Percentiles rank a stretch among this genome's conserved stretches.
Evolutionary conservation across 2,888 invertebrate genomes (phyloP).

Genomic region (Watsonalla binaria): DNA sequence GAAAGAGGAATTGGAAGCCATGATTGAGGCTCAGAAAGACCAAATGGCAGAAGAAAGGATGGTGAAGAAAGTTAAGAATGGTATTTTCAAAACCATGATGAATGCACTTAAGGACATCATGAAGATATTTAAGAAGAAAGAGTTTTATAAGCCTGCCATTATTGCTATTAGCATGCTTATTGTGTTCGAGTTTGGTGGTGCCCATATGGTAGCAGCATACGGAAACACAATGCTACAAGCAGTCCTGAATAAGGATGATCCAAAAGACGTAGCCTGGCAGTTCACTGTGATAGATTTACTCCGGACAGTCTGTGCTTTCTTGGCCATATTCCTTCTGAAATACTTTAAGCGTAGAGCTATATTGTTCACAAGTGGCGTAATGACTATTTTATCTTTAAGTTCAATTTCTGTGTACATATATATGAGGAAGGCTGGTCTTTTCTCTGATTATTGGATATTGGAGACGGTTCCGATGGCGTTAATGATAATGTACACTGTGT

Average conservation of each 20-base stretch:
- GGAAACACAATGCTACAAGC: conserved; percentile 65
- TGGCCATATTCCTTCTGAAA: conserved; percentile 71
- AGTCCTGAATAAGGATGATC: conserved; percentile 51
- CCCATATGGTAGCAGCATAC: conserved; percentile 69
- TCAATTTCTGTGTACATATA: conserved; percentile 62
- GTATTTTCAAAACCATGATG: conserved; percentile 37
- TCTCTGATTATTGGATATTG: conserved; percentile 48
- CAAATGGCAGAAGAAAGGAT: conserved; percentile 41
- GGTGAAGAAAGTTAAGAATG: conserved; percentile 34
- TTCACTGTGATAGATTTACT: conserved; percentile 83
- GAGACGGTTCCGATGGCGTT: conserved; percentile 58
- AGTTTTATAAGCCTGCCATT: conserved; percentile 67
- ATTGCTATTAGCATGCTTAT: conserved; percentile 69
- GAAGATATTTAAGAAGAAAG: conserved; percentile 67
- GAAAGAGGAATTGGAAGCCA: conserved; percentile 59
- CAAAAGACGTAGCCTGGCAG: conserved; percentile 69
- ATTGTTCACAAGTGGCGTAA: conserved; percentile 58
- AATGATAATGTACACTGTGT: conserved; percentile 62
- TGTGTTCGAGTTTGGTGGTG: conserved; percentile 71
- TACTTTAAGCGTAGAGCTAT: conserved; percentile 60
- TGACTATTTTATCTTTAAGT: conserved; percentile 58
- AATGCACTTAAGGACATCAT: conserved; percentile 47
- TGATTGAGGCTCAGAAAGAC: conserved; percentile 60
- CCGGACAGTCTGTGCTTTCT: conserved; percentile 79
- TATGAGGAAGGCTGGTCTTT: conserved; percentile 48